These are phyloP conservation scores for Tetragonula carbonaria DNA, from an alignment of 2,888 invertebrate genomes.

Conservation along the genomic window DNA sequence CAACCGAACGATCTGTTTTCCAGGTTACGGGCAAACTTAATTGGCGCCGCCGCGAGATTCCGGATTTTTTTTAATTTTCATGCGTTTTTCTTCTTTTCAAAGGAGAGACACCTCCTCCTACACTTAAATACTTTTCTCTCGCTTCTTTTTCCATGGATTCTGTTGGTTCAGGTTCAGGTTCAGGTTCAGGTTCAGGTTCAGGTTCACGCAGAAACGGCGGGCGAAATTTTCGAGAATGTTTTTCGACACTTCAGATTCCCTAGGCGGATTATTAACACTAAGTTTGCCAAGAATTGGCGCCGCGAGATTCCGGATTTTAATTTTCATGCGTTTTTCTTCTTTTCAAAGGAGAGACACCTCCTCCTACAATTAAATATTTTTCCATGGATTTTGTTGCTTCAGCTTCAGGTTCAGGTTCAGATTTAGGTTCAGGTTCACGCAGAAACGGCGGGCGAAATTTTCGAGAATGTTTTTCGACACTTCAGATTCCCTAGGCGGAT, in stretches of 20 bases:
- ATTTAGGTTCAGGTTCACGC: too few relatives aligned
- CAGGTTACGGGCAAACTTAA: slow-evolving; percentile 3
- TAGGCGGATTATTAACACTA: not conserved
- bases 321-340: too few relatives aligned
- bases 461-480: not conserved
- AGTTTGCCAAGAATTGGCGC: too few relatives aligned
- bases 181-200: too few relatives aligned
- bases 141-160: not conserved
- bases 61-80: not conserved
- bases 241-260: not conserved
- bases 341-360: too few relatives aligned
- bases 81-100: too few relatives aligned
- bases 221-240: not conserved
- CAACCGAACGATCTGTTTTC: slow-evolving; percentile 6
- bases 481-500: not conserved
- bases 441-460: not conserved
- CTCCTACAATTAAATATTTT: too few relatives aligned
- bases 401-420: too few relatives aligned
- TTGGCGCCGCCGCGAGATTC: not conserved
- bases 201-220: too few relatives aligned
- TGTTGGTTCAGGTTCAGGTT: not conserved
- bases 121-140: not conserved
- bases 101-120: too few relatives aligned
- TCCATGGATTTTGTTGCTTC: too few relatives aligned
- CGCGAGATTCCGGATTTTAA: too few relatives aligned